Percentiles rank a stretch among this genome's conserved stretches.
phyloP scores from a whole-genome alignment of 2,113 vertebrate species.

The Oreotragus oreotragus region DNA sequence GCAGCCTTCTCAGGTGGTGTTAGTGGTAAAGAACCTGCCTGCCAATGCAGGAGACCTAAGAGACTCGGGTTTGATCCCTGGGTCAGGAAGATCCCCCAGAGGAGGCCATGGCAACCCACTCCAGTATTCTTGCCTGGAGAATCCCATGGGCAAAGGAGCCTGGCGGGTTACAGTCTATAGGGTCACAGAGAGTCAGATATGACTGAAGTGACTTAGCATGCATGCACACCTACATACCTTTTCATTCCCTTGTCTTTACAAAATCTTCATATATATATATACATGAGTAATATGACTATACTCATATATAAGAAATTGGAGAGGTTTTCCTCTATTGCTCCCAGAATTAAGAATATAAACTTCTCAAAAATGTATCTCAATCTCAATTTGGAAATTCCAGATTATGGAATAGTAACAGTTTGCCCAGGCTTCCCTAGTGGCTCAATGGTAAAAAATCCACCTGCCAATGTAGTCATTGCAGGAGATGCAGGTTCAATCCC shows the following conservation, averaged over 20 bases:
- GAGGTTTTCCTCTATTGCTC: neutral
- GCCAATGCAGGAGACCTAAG: neutral
- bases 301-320: neutral
- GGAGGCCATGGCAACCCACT: neutral
- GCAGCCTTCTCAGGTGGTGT: neutral
- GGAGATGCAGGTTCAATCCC: neutral
- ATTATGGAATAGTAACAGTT: neutral
- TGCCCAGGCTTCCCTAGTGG: neutral
- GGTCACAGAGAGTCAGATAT: neutral
- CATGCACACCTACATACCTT: neutral
- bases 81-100: neutral
- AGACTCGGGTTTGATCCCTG: neutral
- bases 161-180: fast-evolving
- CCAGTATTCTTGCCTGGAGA: neutral
- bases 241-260: neutral
- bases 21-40: neutral
- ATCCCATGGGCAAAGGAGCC: neutral
- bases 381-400: neutral
- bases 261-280: neutral
- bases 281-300: neutral
- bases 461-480: neutral
- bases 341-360: neutral
- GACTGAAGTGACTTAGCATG: neutral
- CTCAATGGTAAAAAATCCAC: neutral
- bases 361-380: neutral